A percentile compares a stretch with the other conserved stretches of the same genome.
These are phyloP conservation scores for Busseola fusca DNA, from an alignment of 2,888 invertebrate species.

Conservation along the genomic window DNA sequence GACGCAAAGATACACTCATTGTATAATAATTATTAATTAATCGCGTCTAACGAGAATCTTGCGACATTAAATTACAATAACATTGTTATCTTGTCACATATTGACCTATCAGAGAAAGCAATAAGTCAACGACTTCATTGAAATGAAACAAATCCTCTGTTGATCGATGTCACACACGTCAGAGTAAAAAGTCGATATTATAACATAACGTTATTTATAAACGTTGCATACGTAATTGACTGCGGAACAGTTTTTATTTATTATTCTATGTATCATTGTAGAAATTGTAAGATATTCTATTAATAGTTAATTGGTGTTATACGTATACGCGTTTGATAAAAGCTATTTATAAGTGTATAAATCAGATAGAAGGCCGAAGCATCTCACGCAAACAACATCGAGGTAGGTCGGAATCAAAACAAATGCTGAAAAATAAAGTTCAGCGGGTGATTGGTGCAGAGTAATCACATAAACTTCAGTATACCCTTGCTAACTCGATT, in stretches of 20 bases:
- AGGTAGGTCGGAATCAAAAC: slow-evolving; percentile 84
- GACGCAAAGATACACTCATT: slow-evolving; percentile 64
- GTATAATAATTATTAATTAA: slow-evolving; percentile 69
- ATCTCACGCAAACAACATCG: slow-evolving; percentile 77
- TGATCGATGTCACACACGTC: slow-evolving; percentile 68
- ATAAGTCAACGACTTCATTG: slow-evolving; percentile 81
- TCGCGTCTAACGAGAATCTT: slow-evolving; percentile 66
- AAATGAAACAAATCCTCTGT: slow-evolving; percentile 77
- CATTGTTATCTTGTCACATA: slow-evolving; percentile 80
- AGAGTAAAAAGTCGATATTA: slow-evolving; percentile 66
- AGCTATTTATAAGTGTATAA: slow-evolving; percentile 83
- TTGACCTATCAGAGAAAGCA: slow-evolving; percentile 78
- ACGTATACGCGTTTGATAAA: slow-evolving; percentile 72
- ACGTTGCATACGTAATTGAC: slow-evolving; percentile 66
- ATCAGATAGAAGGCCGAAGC: slow-evolving; percentile 79
- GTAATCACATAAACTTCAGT: slow-evolving; percentile 60
- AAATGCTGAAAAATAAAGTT: slow-evolving; percentile 72
- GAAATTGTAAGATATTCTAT: slow-evolving; percentile 60
- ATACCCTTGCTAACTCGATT: slow-evolving; percentile 68
- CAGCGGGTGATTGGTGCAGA: slow-evolving; percentile 66
- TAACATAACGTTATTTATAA: slow-evolving; percentile 65
- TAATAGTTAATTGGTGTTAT: slow-evolving; percentile 72
- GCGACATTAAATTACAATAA: slow-evolving; percentile 74
- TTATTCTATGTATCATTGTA: slow-evolving; percentile 30
- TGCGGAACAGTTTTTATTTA: slow-evolving; percentile 44